Base-by-base conservation (phyloP, 2,888 invertebrate species). In the Plemyria rubiginata region DNA sequence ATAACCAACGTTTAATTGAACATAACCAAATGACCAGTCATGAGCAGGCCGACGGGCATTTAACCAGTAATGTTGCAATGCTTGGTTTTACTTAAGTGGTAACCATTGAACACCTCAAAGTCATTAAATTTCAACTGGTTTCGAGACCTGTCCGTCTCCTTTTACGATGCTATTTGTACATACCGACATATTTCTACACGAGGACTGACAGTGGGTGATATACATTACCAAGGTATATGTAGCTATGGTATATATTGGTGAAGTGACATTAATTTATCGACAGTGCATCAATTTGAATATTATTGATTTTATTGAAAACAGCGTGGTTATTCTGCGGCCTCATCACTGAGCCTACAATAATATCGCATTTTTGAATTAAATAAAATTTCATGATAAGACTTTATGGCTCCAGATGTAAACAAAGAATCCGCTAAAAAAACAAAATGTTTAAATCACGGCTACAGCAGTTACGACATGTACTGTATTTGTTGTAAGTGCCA, bases 81-180 rank as follows among this genome's bases (percentile, higher is more conserved):
- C 51, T 69, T 65, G 64, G 64, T 64, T 68, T 52, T 73, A 67
- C 65, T 65, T 68, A 72, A 70, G 67, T 68, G 69, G 70, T 70
- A 74, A 74, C 74, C 72, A 78, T 77, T 78, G 74, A 75, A 72
- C 74, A 80, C 76, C 71, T 72, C 72, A 71, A 64, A 76, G 70
- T 74, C 73, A 76, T 82, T 79, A 78, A 76, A 73, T 73, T 72
- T 67, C 66, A 68, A 79, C 83, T 75, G 77, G 84, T 84, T 84
- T 79, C 76, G 71, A 74, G 80, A 84, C 77, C 65, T 66, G 79
- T 76, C 75, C 72, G 71, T 76, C 79, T 79, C 82, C 80, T 81
- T 83, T 81, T 84, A 78, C 73, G 81, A 81, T 72, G 72, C 68
- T 77, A 72, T 80, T 81, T 79, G 78, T 76, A 80, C 77, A 81